phyloP scores from a whole-genome alignment of 1,140 invertebrate species.

The Dreissena polymorpha region DNA sequence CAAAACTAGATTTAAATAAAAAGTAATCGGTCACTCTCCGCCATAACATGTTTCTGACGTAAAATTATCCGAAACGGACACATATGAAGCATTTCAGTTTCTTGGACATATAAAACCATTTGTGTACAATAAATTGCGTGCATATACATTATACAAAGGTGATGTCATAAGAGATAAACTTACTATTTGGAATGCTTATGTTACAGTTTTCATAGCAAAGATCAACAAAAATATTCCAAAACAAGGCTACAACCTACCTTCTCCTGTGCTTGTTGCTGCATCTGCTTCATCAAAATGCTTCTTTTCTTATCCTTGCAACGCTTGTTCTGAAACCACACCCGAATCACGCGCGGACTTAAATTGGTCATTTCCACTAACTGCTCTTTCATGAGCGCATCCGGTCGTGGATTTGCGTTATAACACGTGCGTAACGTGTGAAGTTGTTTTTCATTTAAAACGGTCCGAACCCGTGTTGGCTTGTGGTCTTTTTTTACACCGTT shows the following conservation, averaged over 20 bases:
- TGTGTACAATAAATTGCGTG: too few species aligned
- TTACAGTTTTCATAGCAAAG: too few species aligned
- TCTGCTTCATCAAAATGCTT: constrained; percentile 97
- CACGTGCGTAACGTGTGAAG: constrained; percentile 94
- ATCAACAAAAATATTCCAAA: too few species aligned
- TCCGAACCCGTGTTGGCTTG: constrained; percentile 97
- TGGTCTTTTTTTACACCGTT: constrained; percentile 75
- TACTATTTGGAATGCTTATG: too few species aligned
- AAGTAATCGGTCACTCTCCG: too few species aligned
- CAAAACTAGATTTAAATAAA: too few species aligned
- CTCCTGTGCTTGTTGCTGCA: constrained; percentile 98
- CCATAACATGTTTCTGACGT: too few species aligned
- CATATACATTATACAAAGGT: too few species aligned
- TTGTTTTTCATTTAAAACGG: constrained; percentile 99
- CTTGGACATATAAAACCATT: too few species aligned
- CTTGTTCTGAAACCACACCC: constrained; percentile 99
- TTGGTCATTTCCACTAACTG: constrained; percentile 99
- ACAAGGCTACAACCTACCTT: constrained; percentile 66
- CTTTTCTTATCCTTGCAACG: constrained; percentile 99
- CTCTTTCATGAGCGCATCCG: constrained; percentile 99
- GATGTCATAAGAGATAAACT: too few species aligned
- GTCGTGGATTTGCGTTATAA: constrained; percentile 97
- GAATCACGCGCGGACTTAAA: constrained; percentile 95
- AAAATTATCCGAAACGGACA: too few species aligned
- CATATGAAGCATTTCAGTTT: too few species aligned